These are phyloP conservation scores for Rhagonycha lutea DNA, from an alignment of 2,888 invertebrate genomes.

Conservation along the genomic window DNA sequence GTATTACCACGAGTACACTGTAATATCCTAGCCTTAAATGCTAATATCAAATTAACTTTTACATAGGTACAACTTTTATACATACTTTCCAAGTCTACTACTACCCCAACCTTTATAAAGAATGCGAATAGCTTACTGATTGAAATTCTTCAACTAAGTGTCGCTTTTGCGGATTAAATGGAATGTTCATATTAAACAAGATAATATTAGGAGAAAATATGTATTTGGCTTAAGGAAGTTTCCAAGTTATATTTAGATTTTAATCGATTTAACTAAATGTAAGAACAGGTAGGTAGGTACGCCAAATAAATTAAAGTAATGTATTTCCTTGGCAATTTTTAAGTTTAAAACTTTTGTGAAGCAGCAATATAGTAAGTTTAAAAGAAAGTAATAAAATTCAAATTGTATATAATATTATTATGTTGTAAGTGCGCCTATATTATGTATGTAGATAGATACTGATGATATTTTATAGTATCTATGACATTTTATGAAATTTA, in stretches of 20 bases:
- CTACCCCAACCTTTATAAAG: conserved; percentile 15
- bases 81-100: neutral
- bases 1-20: no score
- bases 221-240: conserved; percentile 11
- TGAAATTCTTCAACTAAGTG: conserved; percentile 37
- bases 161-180: conserved; percentile 24
- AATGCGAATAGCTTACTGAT: conserved; percentile 36
- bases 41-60: conserved; percentile 3
- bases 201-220: conserved; percentile 15
- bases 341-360: neutral
- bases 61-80: neutral
- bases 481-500: no score
- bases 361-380: neutral
- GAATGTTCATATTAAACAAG: conserved; percentile 24
- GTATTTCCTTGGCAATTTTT: neutral
- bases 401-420: neutral
- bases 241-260: conserved; percentile 5
- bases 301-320: no score
- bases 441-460: no score
- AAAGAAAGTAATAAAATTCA: neutral
- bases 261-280: conserved; percentile 9
- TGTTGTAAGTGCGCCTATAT: no score
- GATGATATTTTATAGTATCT: no score
- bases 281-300: neutral
- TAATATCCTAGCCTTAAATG: no score